Conservation (phyloP, 2,797 vertebrate species). For the Fistularia commersonii region DNA sequence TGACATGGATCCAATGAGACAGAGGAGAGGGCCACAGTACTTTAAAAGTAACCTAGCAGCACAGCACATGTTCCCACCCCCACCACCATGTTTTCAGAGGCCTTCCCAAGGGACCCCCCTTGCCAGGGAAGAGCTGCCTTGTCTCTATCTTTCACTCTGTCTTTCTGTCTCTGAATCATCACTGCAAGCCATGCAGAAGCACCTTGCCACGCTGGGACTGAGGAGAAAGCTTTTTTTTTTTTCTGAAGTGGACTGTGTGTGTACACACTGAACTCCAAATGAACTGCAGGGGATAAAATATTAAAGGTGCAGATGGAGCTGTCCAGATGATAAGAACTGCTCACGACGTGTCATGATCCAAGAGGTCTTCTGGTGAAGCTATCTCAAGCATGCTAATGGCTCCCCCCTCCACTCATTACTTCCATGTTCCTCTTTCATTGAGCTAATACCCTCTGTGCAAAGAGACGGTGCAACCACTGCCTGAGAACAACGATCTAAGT, state of each 20-base stretch:
- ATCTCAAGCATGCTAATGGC: conserved; percentile 96
- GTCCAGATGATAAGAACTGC: conserved; percentile 95
- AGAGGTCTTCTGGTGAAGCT: conserved; percentile 87
- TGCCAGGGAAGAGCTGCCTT: conserved; percentile 51
- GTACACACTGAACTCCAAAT: conserved; percentile 90
- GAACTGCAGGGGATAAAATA: conserved; percentile 96
- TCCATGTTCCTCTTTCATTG: conserved; percentile 89
- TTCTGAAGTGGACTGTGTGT: conserved; percentile 70
- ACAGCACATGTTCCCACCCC: conserved; percentile 85
- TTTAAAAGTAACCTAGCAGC: conserved; percentile 88
- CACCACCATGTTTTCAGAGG: conserved; percentile 80
- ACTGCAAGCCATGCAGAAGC: conserved; percentile 91
- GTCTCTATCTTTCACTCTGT: conserved; percentile 72
- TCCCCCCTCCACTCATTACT: conserved; percentile 88
- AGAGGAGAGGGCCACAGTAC: conserved; percentile 84
- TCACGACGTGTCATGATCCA: conserved; percentile 96
- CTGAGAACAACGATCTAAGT: conserved; percentile 66
- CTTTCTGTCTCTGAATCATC: conserved; percentile 81
- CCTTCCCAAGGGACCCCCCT: conserved; percentile 84
- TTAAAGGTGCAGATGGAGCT: conserved; percentile 99
- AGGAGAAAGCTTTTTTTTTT: conserved; percentile 84
- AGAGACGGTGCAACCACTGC: conserved; percentile 74
- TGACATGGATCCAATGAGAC: conserved; percentile 98
- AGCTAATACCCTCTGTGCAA: conserved; percentile 89
- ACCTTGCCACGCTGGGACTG: conserved; percentile 82